phyloP scores from a whole-genome alignment of 2,113 vertebrate species.

The Balaeniceps rex region DNA sequence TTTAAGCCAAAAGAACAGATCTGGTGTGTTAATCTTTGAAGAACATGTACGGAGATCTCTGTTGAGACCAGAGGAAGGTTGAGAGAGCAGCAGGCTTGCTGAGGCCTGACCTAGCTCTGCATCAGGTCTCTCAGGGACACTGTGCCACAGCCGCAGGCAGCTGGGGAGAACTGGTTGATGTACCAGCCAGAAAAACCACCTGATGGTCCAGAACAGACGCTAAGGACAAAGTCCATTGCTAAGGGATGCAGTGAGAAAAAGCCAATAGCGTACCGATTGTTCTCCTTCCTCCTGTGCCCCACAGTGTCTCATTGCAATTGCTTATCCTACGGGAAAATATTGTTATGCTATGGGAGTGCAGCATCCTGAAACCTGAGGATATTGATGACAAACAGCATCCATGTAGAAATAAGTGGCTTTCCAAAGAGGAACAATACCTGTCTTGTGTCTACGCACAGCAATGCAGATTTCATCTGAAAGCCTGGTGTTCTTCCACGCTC shows the following conservation, averaged over 20 bases:
- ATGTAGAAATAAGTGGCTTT: neutral
- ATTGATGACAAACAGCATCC: neutral
- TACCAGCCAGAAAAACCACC: neutral
- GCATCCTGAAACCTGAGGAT: neutral
- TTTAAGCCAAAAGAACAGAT: neutral
- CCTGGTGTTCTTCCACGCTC: neutral
- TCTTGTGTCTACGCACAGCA: neutral
- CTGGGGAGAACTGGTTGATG: neutral
- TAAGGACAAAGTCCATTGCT: neutral
- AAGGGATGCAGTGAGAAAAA: neutral
- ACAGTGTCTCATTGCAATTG: neutral
- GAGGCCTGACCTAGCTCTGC: neutral
- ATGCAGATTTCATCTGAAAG: neutral
- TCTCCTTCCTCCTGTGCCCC: neutral
- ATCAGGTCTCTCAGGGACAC: neutral
- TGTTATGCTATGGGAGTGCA: neutral
- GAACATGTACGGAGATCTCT: neutral
- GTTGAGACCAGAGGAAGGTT: neutral
- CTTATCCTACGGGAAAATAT: neutral
- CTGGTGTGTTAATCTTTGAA: neutral
- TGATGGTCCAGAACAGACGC: neutral
- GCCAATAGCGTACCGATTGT: neutral
- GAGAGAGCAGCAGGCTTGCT: neutral
- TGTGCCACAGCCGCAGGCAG: neutral
- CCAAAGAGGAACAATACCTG: neutral